Conservation (phyloP, 2,113 vertebrate genomes). For the Apodemus speciosus region DNA sequence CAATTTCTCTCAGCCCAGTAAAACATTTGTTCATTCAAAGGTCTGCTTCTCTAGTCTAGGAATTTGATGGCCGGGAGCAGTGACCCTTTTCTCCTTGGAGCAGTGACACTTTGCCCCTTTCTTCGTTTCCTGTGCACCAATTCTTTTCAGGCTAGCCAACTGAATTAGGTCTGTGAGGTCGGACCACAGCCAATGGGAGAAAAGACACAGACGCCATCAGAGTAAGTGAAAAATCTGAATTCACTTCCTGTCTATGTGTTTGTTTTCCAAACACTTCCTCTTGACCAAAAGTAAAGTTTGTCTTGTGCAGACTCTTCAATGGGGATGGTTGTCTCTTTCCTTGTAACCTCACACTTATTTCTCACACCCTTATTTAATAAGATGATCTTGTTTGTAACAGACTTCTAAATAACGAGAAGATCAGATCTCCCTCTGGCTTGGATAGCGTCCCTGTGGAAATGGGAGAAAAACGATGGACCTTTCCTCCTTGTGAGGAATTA, state of each 20-base stretch:
- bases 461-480: not conserved
- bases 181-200: not conserved
- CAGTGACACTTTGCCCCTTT: not conserved
- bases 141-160: not conserved
- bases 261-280: not conserved
- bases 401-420: conserved; percentile 62
- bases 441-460: not conserved
- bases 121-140: not conserved
- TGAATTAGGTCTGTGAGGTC: not conserved
- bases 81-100: not conserved
- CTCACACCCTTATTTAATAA: conserved; percentile 61
- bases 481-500: not conserved
- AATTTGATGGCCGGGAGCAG: not conserved
- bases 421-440: conserved; percentile 36
- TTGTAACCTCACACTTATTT: not conserved
- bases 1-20: not conserved
- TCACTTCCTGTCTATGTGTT: not conserved
- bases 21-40: not conserved
- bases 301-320: not conserved
- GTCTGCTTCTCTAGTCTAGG: not conserved
- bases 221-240: not conserved
- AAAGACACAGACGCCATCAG: not conserved
- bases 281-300: not conserved
- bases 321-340: not conserved
- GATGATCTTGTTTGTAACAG: not conserved